Evolutionary conservation across 2,888 invertebrate species (phyloP), one percentile per base, ranked within the genome.

Genomic region (Pelosia muscerda): DNA sequence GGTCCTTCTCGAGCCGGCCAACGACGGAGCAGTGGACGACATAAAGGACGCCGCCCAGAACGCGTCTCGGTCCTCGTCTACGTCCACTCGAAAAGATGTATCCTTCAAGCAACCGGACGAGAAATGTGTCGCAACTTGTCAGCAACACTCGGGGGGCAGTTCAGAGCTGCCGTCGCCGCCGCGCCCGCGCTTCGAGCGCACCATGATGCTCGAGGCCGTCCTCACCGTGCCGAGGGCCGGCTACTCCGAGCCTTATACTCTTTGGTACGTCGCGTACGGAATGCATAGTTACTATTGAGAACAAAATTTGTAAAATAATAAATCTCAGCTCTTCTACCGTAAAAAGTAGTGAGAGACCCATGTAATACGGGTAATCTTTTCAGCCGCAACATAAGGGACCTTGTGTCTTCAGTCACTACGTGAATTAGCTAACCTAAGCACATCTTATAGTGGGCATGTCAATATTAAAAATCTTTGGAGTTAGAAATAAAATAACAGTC

Each of bases 201-300:
- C 91, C 49, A 72, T 90, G 67, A 66, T 77, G 69, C 57, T 93
- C 59, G 85, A 85, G 49, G 92, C 84, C 8, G 82, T 82, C 70
- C 84, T 92, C 53, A 87, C 86, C 23, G 91, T 90, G 61, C 87
- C 85, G 19, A 84, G 85, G 65, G 87, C 92, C 15, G 92, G 86
- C 74, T 92, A 88, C 78, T 88, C 91, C 2, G 92, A 92, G 72
- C 79, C 85, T 2, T 92, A 91, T 76, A 82, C 86, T 13, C 81
- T 86, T 2, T 86, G 90, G 92, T 90, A 70, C 58, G 83, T 73
- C 28, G n/a, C n/a, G n/a, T n/a, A n/a, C n/a, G n/a, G n/a, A n/a
- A n/a, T n/a, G n/a, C n/a, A n/a, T n/a, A n/a, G n/a, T n/a, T n/a
- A n/a, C n/a, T n/a, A n/a, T n/a, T n/a, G n/a, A n/a, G n/a, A n/a